A percentile compares a stretch with the other conserved stretches of the same genome.
phyloP scores from a whole-genome alignment of 1,140 invertebrate genomes.

The Pteromalus puparum region DNA sequence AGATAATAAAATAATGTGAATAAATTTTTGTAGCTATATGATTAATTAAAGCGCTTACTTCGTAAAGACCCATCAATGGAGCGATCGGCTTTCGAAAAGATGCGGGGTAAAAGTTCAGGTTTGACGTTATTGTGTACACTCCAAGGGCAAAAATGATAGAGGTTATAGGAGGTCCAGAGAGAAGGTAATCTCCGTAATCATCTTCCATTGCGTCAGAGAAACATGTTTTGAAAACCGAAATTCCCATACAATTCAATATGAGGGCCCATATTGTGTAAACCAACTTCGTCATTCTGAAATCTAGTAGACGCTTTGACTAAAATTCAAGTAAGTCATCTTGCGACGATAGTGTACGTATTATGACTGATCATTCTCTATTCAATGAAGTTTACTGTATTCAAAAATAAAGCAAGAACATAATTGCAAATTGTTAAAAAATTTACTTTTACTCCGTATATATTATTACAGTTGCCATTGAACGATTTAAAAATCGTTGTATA shows the following conservation, averaged over 20 bases:
- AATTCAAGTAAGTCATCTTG: background rate
- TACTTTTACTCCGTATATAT: no score
- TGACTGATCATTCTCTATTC: background rate
- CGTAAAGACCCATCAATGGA: slow-evolving; percentile 60
- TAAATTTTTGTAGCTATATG: background rate
- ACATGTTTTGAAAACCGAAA: slow-evolving; percentile 63
- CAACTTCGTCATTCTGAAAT: slow-evolving; percentile 59
- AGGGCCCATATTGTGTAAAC: slow-evolving; percentile 64
- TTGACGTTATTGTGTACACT: slow-evolving; percentile 61
- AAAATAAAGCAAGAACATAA: no score
- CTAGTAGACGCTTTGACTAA: background rate
- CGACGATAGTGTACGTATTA: background rate
- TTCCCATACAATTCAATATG: slow-evolving; percentile 56
- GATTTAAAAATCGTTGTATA: no score
- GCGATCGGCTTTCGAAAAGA: slow-evolving; percentile 56
- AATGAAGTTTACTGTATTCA: slow-evolving; percentile 27
- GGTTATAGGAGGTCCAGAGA: slow-evolving; percentile 57
- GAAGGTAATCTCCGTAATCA: slow-evolving; percentile 56
- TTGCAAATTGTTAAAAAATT: no score
- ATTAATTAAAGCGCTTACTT: slow-evolving; percentile 55
- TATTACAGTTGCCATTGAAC: no score
- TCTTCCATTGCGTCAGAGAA: slow-evolving; percentile 60
- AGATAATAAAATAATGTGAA: slow-evolving; percentile 2
- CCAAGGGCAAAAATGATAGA: slow-evolving; percentile 59
- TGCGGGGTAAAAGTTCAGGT: slow-evolving; percentile 58